Percentiles rank a stretch among this genome's conserved stretches.
Conservation (phyloP, 2,113 vertebrate species). For the Marmota flaviventris region DNA sequence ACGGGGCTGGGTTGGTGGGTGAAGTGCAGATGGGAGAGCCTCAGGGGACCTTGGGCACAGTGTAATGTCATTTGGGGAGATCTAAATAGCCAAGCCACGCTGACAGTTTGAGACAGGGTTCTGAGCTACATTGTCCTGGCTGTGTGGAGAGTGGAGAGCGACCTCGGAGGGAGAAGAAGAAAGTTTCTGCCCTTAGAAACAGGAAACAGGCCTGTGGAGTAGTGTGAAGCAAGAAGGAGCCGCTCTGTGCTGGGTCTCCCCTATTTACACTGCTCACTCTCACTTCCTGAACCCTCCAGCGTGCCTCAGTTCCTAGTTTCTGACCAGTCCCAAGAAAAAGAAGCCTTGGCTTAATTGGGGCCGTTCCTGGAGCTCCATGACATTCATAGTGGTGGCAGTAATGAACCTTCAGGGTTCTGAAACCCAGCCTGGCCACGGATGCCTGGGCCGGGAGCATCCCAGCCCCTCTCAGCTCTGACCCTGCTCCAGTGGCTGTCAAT, state of each 20-base stretch:
- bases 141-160: accelerated
- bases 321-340: background rate
- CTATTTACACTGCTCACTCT: background rate
- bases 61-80: no score
- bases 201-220: background rate
- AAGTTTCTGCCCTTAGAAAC: background rate
- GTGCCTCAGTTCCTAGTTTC: background rate
- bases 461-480: background rate
- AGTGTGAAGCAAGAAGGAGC: background rate
- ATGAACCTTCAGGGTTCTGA: background rate
- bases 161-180: background rate
- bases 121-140: background rate
- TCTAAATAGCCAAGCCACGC: background rate
- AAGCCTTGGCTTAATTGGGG: background rate
- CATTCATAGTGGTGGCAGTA: background rate
- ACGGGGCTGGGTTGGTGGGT: background rate
- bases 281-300: background rate
- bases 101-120: background rate
- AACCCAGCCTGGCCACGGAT: background rate
- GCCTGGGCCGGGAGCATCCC: background rate
- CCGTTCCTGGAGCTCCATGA: background rate
- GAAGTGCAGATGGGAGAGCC: background rate
- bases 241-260: background rate
- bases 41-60: background rate
- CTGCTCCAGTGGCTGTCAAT: background rate